Evolutionary conservation across 2,888 invertebrate genomes (phyloP).

Genomic region (Argyresthia goedartella): DNA sequence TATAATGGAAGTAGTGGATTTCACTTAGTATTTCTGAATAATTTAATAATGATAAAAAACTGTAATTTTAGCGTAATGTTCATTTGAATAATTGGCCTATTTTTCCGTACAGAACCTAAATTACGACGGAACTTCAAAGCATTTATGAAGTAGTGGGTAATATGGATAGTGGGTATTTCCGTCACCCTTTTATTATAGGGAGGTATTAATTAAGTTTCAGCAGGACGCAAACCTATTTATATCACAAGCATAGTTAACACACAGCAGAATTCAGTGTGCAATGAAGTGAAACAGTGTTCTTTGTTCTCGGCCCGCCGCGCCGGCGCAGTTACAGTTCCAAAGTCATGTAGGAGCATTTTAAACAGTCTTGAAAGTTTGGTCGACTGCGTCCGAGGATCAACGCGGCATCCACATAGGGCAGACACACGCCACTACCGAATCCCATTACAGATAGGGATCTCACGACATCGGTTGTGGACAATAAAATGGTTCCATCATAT

Average conservation of each 20-base stretch:
- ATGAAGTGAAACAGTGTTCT: not conserved
- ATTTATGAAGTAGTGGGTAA: too few species aligned
- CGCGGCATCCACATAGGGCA: not conserved
- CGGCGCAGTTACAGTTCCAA: not conserved
- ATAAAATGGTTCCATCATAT: conserved; percentile 70
- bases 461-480: conserved; percentile 63
- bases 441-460: conserved; percentile 67
- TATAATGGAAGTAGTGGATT: conserved; percentile 12
- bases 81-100: too few species aligned
- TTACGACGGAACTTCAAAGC: too few species aligned
- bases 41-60: conserved; percentile 7
- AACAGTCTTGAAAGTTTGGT: not conserved
- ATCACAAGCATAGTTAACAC: too few species aligned
- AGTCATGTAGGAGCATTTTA: conserved; percentile 1
- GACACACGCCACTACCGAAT: conserved; percentile 29
- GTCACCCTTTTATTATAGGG: too few species aligned
- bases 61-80: too few species aligned
- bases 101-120: too few species aligned
- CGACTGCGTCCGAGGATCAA: not conserved
- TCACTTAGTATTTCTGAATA: conserved; percentile 6
- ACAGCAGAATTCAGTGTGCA: not conserved
- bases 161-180: too few species aligned
- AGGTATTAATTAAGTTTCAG: too few species aligned
- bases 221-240: too few species aligned
- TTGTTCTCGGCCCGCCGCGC: not conserved